Evolutionary conservation across 2,888 invertebrate species (phyloP).

Genomic region (Cloeon dipterum): DNA sequence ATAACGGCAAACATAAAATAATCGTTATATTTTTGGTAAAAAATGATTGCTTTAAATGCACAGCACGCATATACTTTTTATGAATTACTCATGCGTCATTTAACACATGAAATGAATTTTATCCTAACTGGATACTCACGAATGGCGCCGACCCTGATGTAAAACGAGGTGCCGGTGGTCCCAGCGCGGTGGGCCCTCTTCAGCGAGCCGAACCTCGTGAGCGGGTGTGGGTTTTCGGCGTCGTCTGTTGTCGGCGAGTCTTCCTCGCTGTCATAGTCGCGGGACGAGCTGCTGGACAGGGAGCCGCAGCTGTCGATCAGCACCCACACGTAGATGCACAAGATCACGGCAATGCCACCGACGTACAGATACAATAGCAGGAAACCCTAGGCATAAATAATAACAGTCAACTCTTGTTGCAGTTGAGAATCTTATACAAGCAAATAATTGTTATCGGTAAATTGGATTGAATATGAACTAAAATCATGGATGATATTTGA

Average conservation of each 20-base stretch:
- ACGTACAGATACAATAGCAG: constrained; percentile 28
- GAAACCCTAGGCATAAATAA: constrained; percentile 17
- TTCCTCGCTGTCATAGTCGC: constrained; percentile 2
- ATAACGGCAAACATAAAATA: too few species aligned
- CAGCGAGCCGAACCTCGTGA: constrained; percentile 24
- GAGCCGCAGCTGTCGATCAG: constrained; percentile 25
- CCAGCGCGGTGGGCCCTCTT: constrained; percentile 24
- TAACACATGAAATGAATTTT: too few species aligned
- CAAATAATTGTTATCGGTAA: too few species aligned
- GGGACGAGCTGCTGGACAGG: constrained; percentile 8
- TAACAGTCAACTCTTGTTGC: not conserved
- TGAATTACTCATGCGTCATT: too few species aligned
- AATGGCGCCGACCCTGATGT: constrained; percentile 25
- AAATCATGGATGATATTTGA: too few species aligned
- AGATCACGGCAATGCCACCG: constrained; percentile 26
- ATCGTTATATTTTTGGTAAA: too few species aligned
- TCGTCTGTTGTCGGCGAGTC: constrained; percentile 11
- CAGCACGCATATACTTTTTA: too few species aligned
- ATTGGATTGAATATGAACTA: too few species aligned
- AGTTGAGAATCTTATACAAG: too few species aligned
- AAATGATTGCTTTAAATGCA: too few species aligned
- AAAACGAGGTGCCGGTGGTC: constrained; percentile 26
- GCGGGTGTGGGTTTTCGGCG: constrained; percentile 19
- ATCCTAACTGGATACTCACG: too few species aligned
- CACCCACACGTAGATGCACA: constrained; percentile 28